A percentile compares a stretch with the other conserved stretches of the same genome.
Conservation (phyloP, 2,888 invertebrate species). For the Leuctra nigra region DNA sequence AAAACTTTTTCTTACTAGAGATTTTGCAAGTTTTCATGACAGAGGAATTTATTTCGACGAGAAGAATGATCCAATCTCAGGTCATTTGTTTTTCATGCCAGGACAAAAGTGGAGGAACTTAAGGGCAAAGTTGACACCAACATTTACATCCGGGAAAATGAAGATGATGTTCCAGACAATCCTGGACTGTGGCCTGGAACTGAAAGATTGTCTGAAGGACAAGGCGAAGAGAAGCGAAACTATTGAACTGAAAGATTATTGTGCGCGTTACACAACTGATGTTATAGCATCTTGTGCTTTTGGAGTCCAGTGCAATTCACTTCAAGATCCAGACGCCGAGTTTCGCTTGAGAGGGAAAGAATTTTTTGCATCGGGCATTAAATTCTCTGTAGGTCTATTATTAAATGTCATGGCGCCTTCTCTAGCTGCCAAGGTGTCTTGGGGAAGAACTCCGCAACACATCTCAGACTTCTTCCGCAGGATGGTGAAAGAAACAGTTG, state of each 20-base stretch:
- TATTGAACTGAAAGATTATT: slow-evolving; percentile 7
- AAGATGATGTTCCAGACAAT: slow-evolving; percentile 46
- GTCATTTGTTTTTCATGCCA: slow-evolving; percentile 41
- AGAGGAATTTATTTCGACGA: slow-evolving; percentile 18
- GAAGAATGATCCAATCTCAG: slow-evolving; percentile 39
- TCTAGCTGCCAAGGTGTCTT: background rate
- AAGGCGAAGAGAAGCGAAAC: background rate
- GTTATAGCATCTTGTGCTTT: slow-evolving; percentile 40
- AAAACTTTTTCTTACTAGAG: slow-evolving; percentile 10
- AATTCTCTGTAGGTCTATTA: background rate
- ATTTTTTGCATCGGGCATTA: background rate
- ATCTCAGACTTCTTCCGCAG: background rate
- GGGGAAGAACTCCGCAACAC: background rate
- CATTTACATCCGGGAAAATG: slow-evolving; percentile 49
- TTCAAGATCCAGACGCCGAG: slow-evolving; percentile 37
- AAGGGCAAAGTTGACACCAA: slow-evolving; percentile 46
- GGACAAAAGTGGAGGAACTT: slow-evolving; percentile 48
- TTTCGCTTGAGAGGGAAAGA: slow-evolving; percentile 30
- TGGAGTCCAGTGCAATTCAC: slow-evolving; percentile 38
- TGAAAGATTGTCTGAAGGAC: slow-evolving; percentile 38
- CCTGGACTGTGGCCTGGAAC: slow-evolving; percentile 42
- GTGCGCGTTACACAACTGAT: slow-evolving; percentile 31
- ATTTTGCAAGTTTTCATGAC: slow-evolving; percentile 21
- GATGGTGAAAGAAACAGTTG: background rate
- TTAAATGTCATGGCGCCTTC: background rate